Conservation (phyloP, 2,797 vertebrate species). For the Lemur catta region DNA sequence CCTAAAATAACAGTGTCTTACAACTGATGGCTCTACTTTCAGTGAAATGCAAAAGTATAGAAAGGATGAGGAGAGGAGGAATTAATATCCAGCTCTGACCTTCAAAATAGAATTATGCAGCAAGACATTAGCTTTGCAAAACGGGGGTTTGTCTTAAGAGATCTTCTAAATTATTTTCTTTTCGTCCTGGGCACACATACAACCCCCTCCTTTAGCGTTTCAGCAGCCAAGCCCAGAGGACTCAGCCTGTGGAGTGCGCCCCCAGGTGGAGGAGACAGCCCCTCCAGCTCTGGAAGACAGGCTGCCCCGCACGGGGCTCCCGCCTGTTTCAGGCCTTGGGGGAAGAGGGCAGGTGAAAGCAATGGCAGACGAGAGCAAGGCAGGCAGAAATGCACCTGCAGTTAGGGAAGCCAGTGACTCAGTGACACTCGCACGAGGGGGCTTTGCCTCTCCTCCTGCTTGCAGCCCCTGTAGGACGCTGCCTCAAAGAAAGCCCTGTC, state of each 20-base stretch:
- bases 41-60: neutral
- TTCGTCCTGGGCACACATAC: neutral
- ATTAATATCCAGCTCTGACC: neutral
- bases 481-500: neutral
- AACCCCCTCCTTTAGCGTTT: neutral
- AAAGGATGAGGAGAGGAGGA: neutral
- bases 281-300: neutral
- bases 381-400: neutral
- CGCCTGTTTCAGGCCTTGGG: neutral
- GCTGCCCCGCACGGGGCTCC: neutral
- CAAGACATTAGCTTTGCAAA: conserved; percentile 2
- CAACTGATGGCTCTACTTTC: neutral
- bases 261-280: neutral
- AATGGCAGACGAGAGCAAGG: neutral
- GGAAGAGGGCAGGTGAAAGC: neutral
- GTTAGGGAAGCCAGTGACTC: no score
- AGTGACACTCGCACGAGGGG: rapidly evolving
- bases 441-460: neutral
- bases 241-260: neutral
- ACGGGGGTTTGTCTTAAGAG: neutral
- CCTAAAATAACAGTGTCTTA: conserved; percentile 44
- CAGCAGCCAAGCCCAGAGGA: neutral
- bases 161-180: conserved; percentile 1
- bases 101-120: conserved; percentile 17
- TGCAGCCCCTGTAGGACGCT: neutral